Evolutionary conservation across 2,888 invertebrate genomes (phyloP).

Genomic region (Cylindroiulus punctatus): DNA sequence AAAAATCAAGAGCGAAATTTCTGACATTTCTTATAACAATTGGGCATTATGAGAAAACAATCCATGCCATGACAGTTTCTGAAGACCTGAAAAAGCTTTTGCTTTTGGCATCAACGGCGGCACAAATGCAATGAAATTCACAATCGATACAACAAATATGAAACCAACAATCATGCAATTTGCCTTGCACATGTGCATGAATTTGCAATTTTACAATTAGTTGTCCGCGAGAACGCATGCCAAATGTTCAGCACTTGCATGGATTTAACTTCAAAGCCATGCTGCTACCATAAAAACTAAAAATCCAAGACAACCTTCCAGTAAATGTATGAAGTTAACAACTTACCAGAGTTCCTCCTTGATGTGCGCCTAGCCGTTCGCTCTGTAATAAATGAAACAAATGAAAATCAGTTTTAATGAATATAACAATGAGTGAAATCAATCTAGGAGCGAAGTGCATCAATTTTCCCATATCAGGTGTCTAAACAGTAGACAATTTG

Average conservation of each 20-base stretch:
- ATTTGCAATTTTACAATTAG: background rate
- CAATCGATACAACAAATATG: background rate
- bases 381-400: background rate
- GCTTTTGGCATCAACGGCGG: background rate
- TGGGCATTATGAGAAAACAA: background rate
- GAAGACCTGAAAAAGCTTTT: background rate
- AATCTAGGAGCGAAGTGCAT: background rate
- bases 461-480: background rate
- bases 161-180: background rate
- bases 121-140: background rate
- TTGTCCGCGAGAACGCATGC: background rate
- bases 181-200: background rate
- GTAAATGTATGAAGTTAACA: background rate
- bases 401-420: background rate
- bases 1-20: background rate
- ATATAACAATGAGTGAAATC: background rate
- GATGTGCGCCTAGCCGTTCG: background rate
- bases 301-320: background rate
- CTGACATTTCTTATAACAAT: background rate
- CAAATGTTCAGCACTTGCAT: background rate
- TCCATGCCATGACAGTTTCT: background rate
- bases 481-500: background rate
- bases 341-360: conserved; percentile 38
- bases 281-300: background rate
- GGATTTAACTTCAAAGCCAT: background rate